Percentiles rank a stretch among this genome's conserved stretches.
Conservation (phyloP, 2,888 invertebrate species). For the Synanthedon myopaeformis region DNA sequence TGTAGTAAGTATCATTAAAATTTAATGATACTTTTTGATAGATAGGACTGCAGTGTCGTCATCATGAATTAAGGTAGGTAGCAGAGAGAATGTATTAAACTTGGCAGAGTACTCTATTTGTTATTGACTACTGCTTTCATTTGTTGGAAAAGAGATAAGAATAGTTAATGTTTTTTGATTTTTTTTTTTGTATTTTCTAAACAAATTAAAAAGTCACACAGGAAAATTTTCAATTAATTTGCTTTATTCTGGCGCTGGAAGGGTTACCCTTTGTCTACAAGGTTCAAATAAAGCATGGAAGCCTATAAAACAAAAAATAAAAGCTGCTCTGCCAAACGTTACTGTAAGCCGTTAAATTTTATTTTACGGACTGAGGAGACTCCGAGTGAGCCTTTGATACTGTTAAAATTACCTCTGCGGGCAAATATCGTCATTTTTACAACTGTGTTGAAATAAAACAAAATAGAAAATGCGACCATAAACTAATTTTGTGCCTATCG, state of each 20-base stretch:
- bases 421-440: background rate
- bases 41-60: no score
- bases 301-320: constrained; percentile 38
- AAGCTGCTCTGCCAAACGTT: constrained; percentile 23
- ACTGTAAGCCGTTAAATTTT: constrained; percentile 26
- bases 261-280: background rate
- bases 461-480: background rate
- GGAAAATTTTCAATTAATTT: background rate
- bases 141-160: no score
- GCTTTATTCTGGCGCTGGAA: background rate
- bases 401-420: constrained; percentile 11
- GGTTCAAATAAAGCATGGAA: constrained; percentile 17
- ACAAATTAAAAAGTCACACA: background rate
- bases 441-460: background rate
- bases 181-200: no score
- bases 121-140: no score
- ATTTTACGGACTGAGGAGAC: constrained; percentile 28
- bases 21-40: no score
- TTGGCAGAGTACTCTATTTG: no score
- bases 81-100: no score
- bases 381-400: constrained; percentile 20
- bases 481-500: no score
- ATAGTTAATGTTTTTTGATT: no score
- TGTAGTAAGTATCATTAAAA: no score
- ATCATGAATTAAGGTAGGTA: no score